Evolutionary conservation across 2,888 invertebrate genomes (phyloP), one percentile per base, ranked within the genome.

Genomic region (Andrena praecox): DNA sequence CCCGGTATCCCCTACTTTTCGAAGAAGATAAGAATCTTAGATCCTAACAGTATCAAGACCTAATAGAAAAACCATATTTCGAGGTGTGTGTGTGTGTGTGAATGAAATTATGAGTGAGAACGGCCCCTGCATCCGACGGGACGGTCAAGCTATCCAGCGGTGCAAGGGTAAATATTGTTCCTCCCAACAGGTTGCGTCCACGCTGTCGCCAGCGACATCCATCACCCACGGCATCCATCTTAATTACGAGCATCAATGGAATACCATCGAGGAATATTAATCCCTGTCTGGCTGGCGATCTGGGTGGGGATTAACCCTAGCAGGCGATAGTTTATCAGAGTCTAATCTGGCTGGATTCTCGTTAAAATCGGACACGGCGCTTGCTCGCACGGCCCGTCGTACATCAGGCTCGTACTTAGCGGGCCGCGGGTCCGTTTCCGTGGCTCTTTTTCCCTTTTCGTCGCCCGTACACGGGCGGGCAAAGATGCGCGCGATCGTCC

Each of bases 331-430:
- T 84, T 85, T 85, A 86, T 87, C 85, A 24, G 74, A 29, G 31
- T 64, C 78, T 79, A 77, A 87, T 87, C 87, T 87, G 62, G 75
- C 72, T 82, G 75, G 85, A 80, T 81, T 89, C 88, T 85, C 85
- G 89, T 89, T 89, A 89, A 86, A 86, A 85, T 88, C 82, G 74
- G 76, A 89, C 86, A 87, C 84, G 81, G 56, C 52, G 67, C 64
- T 72, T 71, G 74, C 77, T 62, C 59, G 63, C 71, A 70, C 52
- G 77, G 59, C 63, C 73, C 67, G 27, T 84, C 88, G 85, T 89
- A 89, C 84, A 87, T 88, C 86, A 87, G 81, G 42, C 78, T 77
- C 68, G 31, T 84, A 73, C 70, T 72, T 72, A 68, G 54, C 27
- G 54, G n/a, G 59, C 24, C 48, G 33, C 42, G 8, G 52, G 42